Conservation (phyloP, 2,113 vertebrate species). For the Chloropsis cyanopogon region DNA sequence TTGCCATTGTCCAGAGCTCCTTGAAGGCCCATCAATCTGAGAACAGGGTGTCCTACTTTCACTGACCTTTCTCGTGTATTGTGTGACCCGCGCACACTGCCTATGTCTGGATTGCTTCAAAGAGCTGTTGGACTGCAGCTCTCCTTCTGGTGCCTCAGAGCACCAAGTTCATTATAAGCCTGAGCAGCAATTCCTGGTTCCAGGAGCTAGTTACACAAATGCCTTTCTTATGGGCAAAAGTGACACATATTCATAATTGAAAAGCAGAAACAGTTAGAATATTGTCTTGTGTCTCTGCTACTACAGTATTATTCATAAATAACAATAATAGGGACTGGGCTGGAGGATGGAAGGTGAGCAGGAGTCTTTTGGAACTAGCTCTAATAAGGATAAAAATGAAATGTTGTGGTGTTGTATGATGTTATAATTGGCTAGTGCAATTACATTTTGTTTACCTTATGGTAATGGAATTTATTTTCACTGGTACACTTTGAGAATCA, state of each 20-base stretch:
- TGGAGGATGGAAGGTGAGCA: background rate
- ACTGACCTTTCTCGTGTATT: background rate
- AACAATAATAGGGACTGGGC: background rate
- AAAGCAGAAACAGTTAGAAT: constrained; percentile 21
- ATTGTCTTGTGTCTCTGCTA: background rate
- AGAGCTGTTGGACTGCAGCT: background rate
- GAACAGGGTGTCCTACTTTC: constrained; percentile 4
- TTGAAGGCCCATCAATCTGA: constrained; percentile 30
- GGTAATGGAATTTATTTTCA: background rate
- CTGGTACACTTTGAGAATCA: background rate
- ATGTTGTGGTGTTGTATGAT: background rate
- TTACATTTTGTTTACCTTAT: constrained; percentile 36
- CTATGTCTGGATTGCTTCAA: background rate
- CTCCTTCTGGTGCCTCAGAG: constrained; percentile 8
- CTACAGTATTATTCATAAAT: background rate
- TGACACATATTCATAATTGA: constrained; percentile 22
- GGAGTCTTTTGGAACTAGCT: background rate
- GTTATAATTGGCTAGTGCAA: constrained; percentile 1
- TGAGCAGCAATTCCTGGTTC: background rate
- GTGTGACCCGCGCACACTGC: background rate
- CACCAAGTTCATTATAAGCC: constrained; percentile 5
- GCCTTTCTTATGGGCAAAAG: constrained; percentile 1
- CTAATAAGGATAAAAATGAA: constrained; percentile 24
- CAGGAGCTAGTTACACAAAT: background rate
- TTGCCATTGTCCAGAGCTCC: background rate